Evolutionary conservation across 2,888 invertebrate genomes (phyloP).

Genomic region (Andrena bicolor): DNA sequence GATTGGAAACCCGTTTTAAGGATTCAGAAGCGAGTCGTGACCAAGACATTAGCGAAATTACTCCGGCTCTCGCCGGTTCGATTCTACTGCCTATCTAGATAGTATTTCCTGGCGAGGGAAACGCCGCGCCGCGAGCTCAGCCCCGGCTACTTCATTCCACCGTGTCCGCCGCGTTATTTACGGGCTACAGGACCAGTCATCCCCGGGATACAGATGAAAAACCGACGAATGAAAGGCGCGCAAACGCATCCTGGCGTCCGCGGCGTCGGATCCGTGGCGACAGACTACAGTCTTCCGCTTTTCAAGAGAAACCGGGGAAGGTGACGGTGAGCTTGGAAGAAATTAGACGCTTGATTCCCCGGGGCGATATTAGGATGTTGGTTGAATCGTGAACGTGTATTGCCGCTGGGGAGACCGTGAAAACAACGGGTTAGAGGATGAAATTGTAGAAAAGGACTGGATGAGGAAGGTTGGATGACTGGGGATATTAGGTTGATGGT

Average conservation of each 20-base stretch:
- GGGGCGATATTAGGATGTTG: neutral
- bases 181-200: conserved; percentile 10
- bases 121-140: conserved; percentile 21
- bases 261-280: no score
- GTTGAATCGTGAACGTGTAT: neutral
- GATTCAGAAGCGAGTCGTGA: conserved; percentile 63
- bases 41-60: conserved; percentile 63
- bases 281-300: no score
- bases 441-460: neutral
- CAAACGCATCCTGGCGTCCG: no score
- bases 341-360: no score
- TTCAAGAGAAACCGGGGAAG: no score
- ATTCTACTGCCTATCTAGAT: conserved; percentile 55
- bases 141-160: conserved; percentile 49
- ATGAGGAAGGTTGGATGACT: conserved; percentile 29
- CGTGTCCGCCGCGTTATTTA: conserved; percentile 27
- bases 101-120: conserved; percentile 51
- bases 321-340: no score
- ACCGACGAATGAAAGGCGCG: no score
- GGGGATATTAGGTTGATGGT: conserved; percentile 34
- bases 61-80: conserved; percentile 36
- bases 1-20: conserved; percentile 58
- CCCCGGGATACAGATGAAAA: neutral
- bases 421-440: neutral
- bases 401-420: neutral